A percentile compares a stretch with the other conserved stretches of the same genome.
Evolutionary conservation across 2,888 invertebrate species (phyloP).

Genomic region (Cactoblastis cactorum): DNA sequence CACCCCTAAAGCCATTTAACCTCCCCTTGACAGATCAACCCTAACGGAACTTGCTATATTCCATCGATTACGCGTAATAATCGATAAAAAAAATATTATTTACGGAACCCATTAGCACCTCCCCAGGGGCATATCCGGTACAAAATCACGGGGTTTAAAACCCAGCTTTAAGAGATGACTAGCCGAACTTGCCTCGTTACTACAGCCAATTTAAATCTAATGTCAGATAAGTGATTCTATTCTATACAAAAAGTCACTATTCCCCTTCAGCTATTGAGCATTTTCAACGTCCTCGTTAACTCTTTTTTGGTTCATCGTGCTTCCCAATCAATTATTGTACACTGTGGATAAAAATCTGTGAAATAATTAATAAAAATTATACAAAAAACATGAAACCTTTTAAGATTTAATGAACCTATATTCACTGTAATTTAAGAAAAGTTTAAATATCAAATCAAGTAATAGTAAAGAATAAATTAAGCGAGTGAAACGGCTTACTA

Average conservation of each 20-base stretch:
- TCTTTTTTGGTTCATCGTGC: background rate
- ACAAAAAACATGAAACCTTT: no score
- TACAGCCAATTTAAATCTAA: conserved; percentile 49
- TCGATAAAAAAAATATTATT: conserved; percentile 44
- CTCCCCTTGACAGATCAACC: conserved; percentile 28
- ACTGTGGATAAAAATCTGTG: no score
- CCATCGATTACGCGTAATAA: conserved; percentile 41
- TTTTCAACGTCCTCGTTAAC: background rate
- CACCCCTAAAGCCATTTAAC: conserved; percentile 22
- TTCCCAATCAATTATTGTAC: no score
- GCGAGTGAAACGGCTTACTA: no score
- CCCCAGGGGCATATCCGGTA: conserved; percentile 65
- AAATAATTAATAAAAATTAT: no score
- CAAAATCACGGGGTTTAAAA: conserved; percentile 48
- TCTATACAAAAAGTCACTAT: conserved; percentile 16
- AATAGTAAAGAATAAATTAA: no score
- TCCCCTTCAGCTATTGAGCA: conserved; percentile 4
- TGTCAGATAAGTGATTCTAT: conserved; percentile 34
- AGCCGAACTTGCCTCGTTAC: conserved; percentile 35
- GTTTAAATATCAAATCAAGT: no score
- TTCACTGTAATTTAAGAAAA: no score
- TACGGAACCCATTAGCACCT: conserved; percentile 63
- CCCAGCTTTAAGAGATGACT: conserved; percentile 50
- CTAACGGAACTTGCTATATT: conserved; percentile 35
- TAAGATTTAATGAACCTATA: no score